These are phyloP conservation scores for Hydriomena furcata DNA, from an alignment of 2,888 invertebrate genomes.

Conservation along the genomic window DNA sequence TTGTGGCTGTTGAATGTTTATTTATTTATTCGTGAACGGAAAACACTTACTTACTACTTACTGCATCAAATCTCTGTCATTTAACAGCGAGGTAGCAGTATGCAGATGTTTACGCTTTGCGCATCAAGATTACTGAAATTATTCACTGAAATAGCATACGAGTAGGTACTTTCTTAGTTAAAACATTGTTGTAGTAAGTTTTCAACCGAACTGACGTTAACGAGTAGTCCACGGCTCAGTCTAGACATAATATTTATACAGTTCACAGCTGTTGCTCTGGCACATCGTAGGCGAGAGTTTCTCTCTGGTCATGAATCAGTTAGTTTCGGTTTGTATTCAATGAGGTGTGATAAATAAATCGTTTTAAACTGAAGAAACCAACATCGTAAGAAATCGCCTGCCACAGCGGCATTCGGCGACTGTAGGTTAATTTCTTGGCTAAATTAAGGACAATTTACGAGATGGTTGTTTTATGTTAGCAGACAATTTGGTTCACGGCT, in stretches of 20 bases:
- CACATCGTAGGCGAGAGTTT: not conserved
- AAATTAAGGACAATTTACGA: constrained; percentile 75
- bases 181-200: constrained; percentile 40
- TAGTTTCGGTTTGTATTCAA: too few species aligned
- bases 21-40: too few species aligned
- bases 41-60: too few species aligned
- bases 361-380: too few species aligned
- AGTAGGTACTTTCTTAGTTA: constrained; percentile 28
- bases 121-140: too few species aligned
- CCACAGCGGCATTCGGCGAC: constrained; percentile 40
- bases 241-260: constrained; percentile 38
- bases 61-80: too few species aligned
- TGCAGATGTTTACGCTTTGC: too few species aligned
- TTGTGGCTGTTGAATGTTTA: too few species aligned
- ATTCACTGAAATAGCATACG: too few species aligned
- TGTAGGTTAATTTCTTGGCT: constrained; percentile 67
- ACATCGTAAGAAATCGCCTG: not conserved
- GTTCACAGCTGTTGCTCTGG: constrained; percentile 1
- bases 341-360: too few species aligned
- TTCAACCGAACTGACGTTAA: constrained; percentile 47
- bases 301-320: too few species aligned
- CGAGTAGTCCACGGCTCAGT: constrained; percentile 44
- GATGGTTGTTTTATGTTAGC: constrained; percentile 70
- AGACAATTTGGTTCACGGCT: constrained; percentile 73
- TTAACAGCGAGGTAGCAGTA: too few species aligned